These are phyloP conservation scores for Reticulitermes speratus DNA, from an alignment of 1,140 invertebrate genomes.

Conservation along the genomic window DNA sequence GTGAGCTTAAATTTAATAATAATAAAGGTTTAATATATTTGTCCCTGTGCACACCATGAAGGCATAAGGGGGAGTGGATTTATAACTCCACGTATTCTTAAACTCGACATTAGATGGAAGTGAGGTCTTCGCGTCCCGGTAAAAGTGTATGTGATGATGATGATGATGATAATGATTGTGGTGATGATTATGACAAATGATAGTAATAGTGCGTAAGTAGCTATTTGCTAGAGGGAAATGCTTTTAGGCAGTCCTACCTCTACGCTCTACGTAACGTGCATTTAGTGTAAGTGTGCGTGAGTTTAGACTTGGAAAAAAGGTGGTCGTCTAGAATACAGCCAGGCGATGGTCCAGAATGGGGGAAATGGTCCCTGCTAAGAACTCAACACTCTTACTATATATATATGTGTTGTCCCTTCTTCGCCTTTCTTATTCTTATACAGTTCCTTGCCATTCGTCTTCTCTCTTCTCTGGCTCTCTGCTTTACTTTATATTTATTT, in stretches of 20 bases:
- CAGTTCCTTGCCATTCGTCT: neutral
- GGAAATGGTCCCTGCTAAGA: neutral
- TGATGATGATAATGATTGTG: too few relatives aligned
- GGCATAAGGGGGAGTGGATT: too few relatives aligned
- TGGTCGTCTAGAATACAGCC: neutral
- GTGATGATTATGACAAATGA: neutral
- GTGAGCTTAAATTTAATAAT: too few relatives aligned
- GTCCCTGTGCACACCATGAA: too few relatives aligned
- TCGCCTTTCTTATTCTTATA: neutral
- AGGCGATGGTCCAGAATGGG: neutral
- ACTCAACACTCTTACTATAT: neutral
- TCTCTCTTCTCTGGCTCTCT: neutral
- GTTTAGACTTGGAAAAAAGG: neutral
- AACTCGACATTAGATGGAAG: too few relatives aligned
- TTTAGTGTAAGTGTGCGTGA: neutral
- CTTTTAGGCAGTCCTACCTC: neutral
- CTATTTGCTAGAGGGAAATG: neutral
- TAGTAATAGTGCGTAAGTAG: neutral
- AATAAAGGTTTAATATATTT: too few relatives aligned
- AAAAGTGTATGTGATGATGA: too few relatives aligned
- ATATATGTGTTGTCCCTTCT: neutral
- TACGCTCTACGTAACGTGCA: neutral
- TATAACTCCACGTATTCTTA: too few relatives aligned
- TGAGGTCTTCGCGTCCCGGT: too few relatives aligned
- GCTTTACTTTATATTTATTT: neutral